Base-by-base conservation (phyloP, 2,797 vertebrate species). In the Carduelis carduelis region DNA sequence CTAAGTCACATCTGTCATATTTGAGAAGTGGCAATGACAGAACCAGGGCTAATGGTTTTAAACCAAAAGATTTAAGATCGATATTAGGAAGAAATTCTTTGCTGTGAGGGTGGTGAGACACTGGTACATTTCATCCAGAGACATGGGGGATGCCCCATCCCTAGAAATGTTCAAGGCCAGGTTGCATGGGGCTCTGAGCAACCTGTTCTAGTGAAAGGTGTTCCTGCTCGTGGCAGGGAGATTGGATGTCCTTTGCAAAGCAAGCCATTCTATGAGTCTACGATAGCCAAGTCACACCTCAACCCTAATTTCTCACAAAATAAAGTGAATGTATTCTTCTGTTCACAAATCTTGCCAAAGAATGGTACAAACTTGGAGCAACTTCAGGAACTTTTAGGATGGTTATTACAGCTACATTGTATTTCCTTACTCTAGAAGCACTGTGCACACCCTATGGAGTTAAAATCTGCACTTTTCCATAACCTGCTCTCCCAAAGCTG, bases 371-470 rank as follows among this genome's bases (percentile, higher is more conserved):
- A 49, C 22, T n/a, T 5, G 4, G 32, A 77, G 20, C 37, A 70
- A 27, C 34, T 8, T 16, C 52, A 47, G 26, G 65, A 70, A 34
- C 6, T 14, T 3, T 47, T 23, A n/a, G 43, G 37, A 8, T 4
- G 16, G 26, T 35, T 41, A n/a, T 28, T 17, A 23, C 1, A 52
- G 43, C 46, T 47, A 41, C 3, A 3, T 10, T 10, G 3, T 12
- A 18, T 39, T 47, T 65, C 50, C 19, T 44, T 44, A 30, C 24
- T 27, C 22, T 5, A 23, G 50, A 69, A 89, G 41, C 13, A 41
- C n/a, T 3, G 11, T 20, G 53, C 35, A 7, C 4, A 13, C 43
- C 1, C 2, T 1, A 1, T 0, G 16, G 41, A 12, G 28, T 32
- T 43, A 37, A 78, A 56, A n/a, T 2, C 61, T 0, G 0, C 24